Base-by-base conservation (phyloP, 2,113 vertebrate genomes). In the Glaucomys volans region DNA sequence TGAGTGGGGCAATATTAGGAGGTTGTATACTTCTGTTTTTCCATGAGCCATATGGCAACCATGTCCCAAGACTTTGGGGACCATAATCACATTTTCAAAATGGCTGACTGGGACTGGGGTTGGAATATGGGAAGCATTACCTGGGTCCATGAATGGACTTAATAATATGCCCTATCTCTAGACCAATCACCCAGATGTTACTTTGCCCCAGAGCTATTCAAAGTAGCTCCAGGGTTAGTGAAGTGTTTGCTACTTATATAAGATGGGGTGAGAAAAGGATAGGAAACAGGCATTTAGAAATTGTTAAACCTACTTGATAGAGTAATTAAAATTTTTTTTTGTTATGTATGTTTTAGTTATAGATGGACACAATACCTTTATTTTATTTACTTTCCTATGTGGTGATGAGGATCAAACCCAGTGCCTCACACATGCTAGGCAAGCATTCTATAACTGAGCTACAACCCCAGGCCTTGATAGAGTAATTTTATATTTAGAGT, bases 401-500 rank as follows among this genome's bases (percentile, higher is more conserved):
- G 54, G 54, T 54, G 17, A 16, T 54, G 17, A 54, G 54, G 54
- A 54, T 54, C 13, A 54, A 54, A 5, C 54, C 54, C 17, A 20
- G 5, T 18, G 54, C 54, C 4, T 54, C 54, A 54, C 50, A 54
- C 20, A 18, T 54, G 54, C 54, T 54, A 54, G 17, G 54, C 54
- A 54, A 18, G 54, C 54, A 18, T 18, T 54, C 54, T 20, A 54
- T 54, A 54, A 54, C 54, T 54, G 54, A 54, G 17, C 54, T 54
- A 54, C 54, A 18, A 54, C 54, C 18, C 18, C 18, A 18, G 54
- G 4, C 54, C 57, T 59, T 88, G 52, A 44, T 42, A 64, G 52
- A 91, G 22, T 93, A 69, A 79, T 77, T 95, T 81, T 87, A 32
- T 94, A 42, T 42, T 92, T 95, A 62, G 75, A 59, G 57, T 59